Conservation (phyloP, 1,140 invertebrate genomes). For the Drosophila punjabiensis region DNA sequence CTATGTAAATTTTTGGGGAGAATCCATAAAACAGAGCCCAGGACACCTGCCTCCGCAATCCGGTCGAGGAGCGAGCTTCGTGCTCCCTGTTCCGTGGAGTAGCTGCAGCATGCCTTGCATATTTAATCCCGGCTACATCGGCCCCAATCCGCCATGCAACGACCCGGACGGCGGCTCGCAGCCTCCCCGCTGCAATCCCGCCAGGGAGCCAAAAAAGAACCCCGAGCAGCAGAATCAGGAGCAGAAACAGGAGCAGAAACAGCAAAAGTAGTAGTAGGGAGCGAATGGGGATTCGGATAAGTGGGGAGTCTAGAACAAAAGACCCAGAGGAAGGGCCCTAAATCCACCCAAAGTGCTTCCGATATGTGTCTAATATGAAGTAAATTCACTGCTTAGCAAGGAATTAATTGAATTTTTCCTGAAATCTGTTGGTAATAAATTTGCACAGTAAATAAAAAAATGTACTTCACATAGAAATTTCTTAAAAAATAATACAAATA, state of each 20-base stretch:
- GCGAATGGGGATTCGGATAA: no score
- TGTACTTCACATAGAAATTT: neutral
- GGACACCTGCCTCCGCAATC: slow-evolving; percentile 30
- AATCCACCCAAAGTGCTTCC: neutral
- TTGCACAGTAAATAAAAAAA: neutral
- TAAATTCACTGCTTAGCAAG: neutral
- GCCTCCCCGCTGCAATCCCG: slow-evolving; percentile 23
- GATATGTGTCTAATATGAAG: slow-evolving; percentile 5
- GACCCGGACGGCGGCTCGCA: slow-evolving; percentile 40
- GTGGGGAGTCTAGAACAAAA: neutral
- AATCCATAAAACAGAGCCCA: slow-evolving; percentile 38
- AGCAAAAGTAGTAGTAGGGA: neutral
- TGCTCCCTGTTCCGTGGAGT: slow-evolving; percentile 2
- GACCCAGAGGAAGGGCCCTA: neutral
- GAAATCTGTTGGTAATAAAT: neutral
- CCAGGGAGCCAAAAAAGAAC: slow-evolving; percentile 8
- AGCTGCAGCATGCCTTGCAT: slow-evolving; percentile 52
- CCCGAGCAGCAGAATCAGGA: neutral
- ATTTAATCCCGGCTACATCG: slow-evolving; percentile 73
- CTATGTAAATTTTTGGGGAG: slow-evolving; percentile 28
- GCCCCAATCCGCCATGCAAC: slow-evolving; percentile 65
- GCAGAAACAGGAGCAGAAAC: slow-evolving; percentile 3
- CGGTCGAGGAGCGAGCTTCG: neutral
- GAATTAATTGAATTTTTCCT: neutral
- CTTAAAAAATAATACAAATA: neutral